Evolutionary conservation across 2,888 invertebrate genomes (phyloP).

Genomic region (Stegophylla sp.): DNA sequence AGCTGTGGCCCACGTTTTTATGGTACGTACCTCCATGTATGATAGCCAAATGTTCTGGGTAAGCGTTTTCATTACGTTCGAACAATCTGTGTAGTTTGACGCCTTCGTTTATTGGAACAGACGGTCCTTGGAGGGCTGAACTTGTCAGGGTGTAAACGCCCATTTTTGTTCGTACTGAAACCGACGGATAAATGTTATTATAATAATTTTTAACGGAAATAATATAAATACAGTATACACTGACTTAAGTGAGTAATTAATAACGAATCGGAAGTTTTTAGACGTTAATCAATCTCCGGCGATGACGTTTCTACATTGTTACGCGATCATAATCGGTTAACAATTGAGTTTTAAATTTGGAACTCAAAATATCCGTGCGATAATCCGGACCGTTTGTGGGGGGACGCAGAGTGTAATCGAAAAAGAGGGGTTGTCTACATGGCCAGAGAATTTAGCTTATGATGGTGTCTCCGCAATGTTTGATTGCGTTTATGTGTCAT

Average conservation of each 20-base stretch:
- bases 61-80: conserved; percentile 45
- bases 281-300: not conserved
- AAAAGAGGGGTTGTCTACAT: conserved; percentile 34
- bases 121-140: conserved; percentile 50
- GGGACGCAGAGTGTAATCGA: not conserved
- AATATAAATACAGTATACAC: no score
- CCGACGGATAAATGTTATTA: not conserved
- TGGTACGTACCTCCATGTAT: conserved; percentile 55
- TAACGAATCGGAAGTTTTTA: no score
- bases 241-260: no score
- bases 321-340: not conserved
- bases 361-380: not conserved
- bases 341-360: not conserved
- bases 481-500: conserved; percentile 45
- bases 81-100: conserved; percentile 57
- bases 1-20: not conserved
- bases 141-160: not conserved
- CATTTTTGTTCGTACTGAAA: conserved; percentile 6
- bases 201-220: no score
- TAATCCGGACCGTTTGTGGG: not conserved
- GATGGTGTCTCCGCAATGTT: not conserved
- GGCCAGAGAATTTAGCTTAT: conserved; percentile 15
- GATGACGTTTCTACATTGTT: not conserved
- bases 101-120: conserved; percentile 16
- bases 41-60: conserved; percentile 48